Percentiles rank a stretch among this genome's conserved stretches.
Conservation (phyloP, 2,888 invertebrate genomes). For the Eupithecia abbreviata region DNA sequence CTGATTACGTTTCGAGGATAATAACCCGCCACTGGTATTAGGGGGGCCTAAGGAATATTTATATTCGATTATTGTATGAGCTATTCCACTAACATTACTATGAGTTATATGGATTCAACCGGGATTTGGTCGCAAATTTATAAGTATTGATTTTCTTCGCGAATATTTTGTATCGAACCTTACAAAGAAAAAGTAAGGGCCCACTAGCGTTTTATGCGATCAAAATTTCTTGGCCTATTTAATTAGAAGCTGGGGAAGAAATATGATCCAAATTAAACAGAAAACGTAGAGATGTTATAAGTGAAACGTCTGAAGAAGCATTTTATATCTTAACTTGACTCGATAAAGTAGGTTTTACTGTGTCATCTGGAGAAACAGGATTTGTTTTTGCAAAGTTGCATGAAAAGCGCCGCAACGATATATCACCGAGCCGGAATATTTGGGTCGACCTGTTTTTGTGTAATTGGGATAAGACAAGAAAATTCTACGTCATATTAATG, state of each 20-base stretch:
- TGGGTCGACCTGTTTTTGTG: slow-evolving; percentile 83
- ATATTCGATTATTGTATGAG: slow-evolving; percentile 65
- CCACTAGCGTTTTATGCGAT: slow-evolving; percentile 43
- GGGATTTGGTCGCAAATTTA: slow-evolving; percentile 25
- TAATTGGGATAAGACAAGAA: slow-evolving; percentile 80
- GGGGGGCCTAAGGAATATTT: slow-evolving; percentile 68
- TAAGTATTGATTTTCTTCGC: slow-evolving; percentile 7
- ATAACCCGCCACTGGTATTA: slow-evolving; percentile 71
- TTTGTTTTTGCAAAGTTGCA: slow-evolving; percentile 81
- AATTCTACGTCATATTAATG: slow-evolving; percentile 80
- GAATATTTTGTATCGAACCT: slow-evolving; percentile 2
- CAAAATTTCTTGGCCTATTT: slow-evolving; percentile 63
- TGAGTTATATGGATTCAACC: slow-evolving; percentile 28
- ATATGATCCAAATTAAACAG: slow-evolving; percentile 72
- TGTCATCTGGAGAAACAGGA: slow-evolving; percentile 63
- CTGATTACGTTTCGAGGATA: slow-evolving; percentile 80
- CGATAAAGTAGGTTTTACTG: slow-evolving; percentile 68
- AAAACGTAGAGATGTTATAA: slow-evolving; percentile 65
- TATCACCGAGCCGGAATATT: slow-evolving; percentile 78
- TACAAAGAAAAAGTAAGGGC: slow-evolving; percentile 11
- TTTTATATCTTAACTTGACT: slow-evolving; percentile 65
- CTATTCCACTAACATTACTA: slow-evolving; percentile 50
- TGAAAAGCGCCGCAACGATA: slow-evolving; percentile 78
- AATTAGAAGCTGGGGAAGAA: slow-evolving; percentile 69
- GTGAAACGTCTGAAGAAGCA: slow-evolving; percentile 57